Evolutionary conservation across 2,888 invertebrate genomes (phyloP), one percentile per base, ranked within the genome.

Genomic region (Drosophila greeni): DNA sequence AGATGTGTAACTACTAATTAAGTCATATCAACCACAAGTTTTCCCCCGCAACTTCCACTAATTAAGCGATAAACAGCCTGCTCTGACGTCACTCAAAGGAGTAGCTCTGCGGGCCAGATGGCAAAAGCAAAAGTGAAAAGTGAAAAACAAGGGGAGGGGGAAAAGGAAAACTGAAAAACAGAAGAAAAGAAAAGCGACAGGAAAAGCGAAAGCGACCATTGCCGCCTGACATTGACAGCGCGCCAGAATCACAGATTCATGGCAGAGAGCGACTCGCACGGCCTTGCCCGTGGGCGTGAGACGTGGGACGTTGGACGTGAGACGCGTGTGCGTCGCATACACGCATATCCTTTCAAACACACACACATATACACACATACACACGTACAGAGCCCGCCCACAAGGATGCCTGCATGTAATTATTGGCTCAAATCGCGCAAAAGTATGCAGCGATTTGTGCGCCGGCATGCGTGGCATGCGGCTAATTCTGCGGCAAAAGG

Each of bases 341-440:
- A 42, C 24, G 8, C n/a, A 23, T 20, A 39, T 39, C 49, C 61
- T 29, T 18, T 72, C 34, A 57, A 53, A 60, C 60, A 29, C 66
- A 42, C 48, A 59, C 48, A 43, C 33, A 23, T 57, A 20, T 39
- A 18, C 20, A 11, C 1, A 16, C 4, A 3, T 18, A 7, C 9
- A 26, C 23, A 18, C 2, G 11, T n/a, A 5, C 8, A 16, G 11
- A n/a, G 5, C 11, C 11, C 16, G 7, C 26, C 29, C 45, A 29
- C 45, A 47, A 14, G 31, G 71, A 65, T 72, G 75, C 66, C 65
- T 58, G 73, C 73, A 73, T 73, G 48, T 72, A 77, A 77, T 78
- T 82, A 82, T 75, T 78, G 82, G 61, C 82, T 78, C 66, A 77
- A 76, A 75, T 72, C 76, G 74, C 62, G 68, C 64, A 70, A 76